Percentiles rank a stretch among this genome's conserved stretches.
Conservation (phyloP, 2,113 vertebrate genomes). For the Collichthys lucidus region DNA sequence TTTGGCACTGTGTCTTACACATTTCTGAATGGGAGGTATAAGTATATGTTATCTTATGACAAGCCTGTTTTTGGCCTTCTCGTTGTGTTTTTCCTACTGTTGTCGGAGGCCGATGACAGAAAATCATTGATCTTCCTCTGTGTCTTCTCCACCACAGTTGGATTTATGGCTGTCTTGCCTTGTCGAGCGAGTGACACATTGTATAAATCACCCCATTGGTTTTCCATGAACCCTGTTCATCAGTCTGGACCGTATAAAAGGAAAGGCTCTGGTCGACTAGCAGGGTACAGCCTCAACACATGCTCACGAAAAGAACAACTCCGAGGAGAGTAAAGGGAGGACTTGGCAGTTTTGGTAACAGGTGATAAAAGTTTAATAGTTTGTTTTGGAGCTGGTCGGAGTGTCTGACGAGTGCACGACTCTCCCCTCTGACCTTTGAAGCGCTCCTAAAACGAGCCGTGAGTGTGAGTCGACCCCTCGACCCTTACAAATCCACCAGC, state of each 20-base stretch:
- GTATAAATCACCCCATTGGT: slow-evolving; percentile 57
- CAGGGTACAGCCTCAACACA: slow-evolving; percentile 19
- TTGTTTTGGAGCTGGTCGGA: slow-evolving; percentile 73
- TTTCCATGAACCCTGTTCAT: slow-evolving; percentile 53
- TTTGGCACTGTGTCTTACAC: slow-evolving; percentile 6
- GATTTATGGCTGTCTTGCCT: slow-evolving; percentile 45
- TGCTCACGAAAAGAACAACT: slow-evolving; percentile 10
- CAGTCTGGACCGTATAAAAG: slow-evolving; percentile 35
- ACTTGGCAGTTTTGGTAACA: slow-evolving; percentile 44
- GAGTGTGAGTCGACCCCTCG: slow-evolving; percentile 40
- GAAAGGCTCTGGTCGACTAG: slow-evolving; percentile 26
- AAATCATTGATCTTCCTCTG: slow-evolving; percentile 61
- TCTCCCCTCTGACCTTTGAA: slow-evolving; percentile 64
- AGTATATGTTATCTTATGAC: slow-evolving; percentile 55
- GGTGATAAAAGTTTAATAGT: slow-evolving; percentile 78
- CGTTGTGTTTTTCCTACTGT: slow-evolving; percentile 31
- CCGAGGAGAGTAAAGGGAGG: slow-evolving; percentile 26
- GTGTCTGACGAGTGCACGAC: slow-evolving; percentile 47
- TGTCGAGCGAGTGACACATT: slow-evolving; percentile 41
- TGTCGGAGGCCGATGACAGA: slow-evolving; percentile 38
- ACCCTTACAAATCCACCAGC: slow-evolving; percentile 49
- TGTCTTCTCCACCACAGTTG: slow-evolving; percentile 27
- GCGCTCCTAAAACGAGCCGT: slow-evolving; percentile 43
- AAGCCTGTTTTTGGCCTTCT: slow-evolving; percentile 17
- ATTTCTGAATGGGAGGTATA: slow-evolving; percentile 37